These are phyloP conservation scores for Andrena chrysosceles DNA, from an alignment of 2,888 invertebrate species.

Conservation along the genomic window DNA sequence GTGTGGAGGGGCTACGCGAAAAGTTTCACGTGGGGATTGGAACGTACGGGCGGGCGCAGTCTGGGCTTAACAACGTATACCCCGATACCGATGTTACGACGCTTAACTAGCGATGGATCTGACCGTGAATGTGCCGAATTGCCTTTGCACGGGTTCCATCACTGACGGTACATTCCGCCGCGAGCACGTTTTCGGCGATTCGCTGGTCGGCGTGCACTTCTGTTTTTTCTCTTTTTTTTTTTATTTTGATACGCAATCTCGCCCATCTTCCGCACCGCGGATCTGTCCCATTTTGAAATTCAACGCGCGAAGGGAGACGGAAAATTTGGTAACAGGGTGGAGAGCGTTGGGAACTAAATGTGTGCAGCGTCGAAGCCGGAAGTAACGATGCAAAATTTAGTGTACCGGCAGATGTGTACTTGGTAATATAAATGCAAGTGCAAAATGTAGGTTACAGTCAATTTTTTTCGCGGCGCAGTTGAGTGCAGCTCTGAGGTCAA, in stretches of 20 bases:
- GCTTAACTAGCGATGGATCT: conserved; percentile 61
- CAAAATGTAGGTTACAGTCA: too few relatives aligned
- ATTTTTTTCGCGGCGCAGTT: too few relatives aligned
- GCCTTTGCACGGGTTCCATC: conserved; percentile 31
- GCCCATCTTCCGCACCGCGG: conserved; percentile 5
- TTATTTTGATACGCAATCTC: not conserved
- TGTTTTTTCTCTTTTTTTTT: conserved; percentile 3
- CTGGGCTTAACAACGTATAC: conserved; percentile 55
- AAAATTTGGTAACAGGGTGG: not conserved
- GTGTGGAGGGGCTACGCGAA: conserved; percentile 40
- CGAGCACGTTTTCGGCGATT: conserved; percentile 3
- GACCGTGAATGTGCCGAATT: conserved; percentile 59
- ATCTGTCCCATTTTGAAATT: not conserved
- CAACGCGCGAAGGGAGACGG: not conserved
- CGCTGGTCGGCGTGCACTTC: conserved; percentile 3
- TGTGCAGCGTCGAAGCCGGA: too few relatives aligned
- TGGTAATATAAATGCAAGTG: too few relatives aligned
- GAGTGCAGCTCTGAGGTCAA: too few relatives aligned
- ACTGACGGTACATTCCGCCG: not conserved
- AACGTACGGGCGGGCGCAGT: conserved; percentile 36
- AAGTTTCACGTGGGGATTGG: conserved; percentile 57
- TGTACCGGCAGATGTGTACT: too few relatives aligned
- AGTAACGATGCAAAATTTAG: too few relatives aligned
- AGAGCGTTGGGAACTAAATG: not conserved
- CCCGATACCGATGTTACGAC: conserved; percentile 53